Base-by-base conservation (phyloP, 2,888 invertebrate genomes). In the Uloborus plumipes region DNA sequence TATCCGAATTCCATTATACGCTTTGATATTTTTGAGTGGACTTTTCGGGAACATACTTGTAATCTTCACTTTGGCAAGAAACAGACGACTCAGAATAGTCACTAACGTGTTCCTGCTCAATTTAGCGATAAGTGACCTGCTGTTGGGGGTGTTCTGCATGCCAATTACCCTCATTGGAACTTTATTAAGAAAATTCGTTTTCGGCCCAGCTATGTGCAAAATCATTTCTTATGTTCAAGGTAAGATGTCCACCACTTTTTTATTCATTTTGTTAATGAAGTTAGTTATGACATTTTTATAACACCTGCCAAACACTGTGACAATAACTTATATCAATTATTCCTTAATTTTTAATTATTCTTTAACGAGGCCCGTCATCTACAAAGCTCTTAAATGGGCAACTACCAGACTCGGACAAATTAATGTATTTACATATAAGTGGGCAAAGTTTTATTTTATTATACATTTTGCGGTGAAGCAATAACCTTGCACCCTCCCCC, bases 201-300 rank as follows among this genome's bases (percentile, higher is more conserved):
- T 95, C 86, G 95, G 95, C 0, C 91, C 92, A 2, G 89, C 91
- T 6, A 92, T 95, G 91, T 95, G 95, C 90, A 93, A 93, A 87
- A 89, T 94, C 16, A 93, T 95, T 86, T 93, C 94, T 0, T 95
- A 94, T 87, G 91, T 94, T 86, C 95, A 95, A 92, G 94, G 95
- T 95, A 90, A 91, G 90, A 31, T 14, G 1, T 61, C 14, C 16
- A 26, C 20, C 3, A 18, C 20, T 20, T 1, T 39, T 20, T 59
- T 20, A 3, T 9, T 15, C 20, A 59, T 2, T 13, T 59, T n/a
- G 26, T 39, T 39, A 39, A 39, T 39, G 11, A 39, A 11, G 3
- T 39, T 39, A 39, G 9, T 39, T 11, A 39, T 39, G 26, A 26
- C 26, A 26, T 26, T 26, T 26, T 26, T 26, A 26, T 26, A 26